Evolutionary conservation across 92 coral and sea anemone species (phyloP).

Genomic region (Chrysogorgia sp.): DNA sequence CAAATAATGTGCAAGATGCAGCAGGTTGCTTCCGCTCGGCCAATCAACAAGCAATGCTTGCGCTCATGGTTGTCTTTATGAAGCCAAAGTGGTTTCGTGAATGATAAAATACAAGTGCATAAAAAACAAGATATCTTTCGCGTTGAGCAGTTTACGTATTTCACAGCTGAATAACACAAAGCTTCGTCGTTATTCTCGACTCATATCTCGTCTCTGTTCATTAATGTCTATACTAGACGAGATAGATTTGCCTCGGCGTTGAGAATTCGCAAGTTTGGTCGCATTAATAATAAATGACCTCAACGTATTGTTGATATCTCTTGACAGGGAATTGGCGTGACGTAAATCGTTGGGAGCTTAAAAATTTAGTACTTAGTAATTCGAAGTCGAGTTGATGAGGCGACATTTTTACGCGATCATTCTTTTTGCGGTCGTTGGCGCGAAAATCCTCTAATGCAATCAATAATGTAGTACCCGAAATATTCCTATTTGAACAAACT

Average conservation of each 20-base stretch:
- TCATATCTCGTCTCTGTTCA: too few species aligned
- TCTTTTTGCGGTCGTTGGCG: too few species aligned
- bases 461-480: too few species aligned
- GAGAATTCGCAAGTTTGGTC: neutral
- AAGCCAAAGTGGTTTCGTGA: constrained; percentile 35
- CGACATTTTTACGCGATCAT: too few species aligned
- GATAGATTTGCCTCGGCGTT: neutral
- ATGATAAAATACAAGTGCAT: neutral
- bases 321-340: neutral
- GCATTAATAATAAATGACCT: neutral
- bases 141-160: neutral
- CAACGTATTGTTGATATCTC: neutral
- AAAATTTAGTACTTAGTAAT: neutral
- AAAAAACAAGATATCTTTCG: neutral
- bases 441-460: too few species aligned
- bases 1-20: constrained; percentile 23
- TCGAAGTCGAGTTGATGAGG: too few species aligned
- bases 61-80: constrained; percentile 27
- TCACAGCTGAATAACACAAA: too few species aligned
- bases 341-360: neutral
- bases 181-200: too few species aligned
- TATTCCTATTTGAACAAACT: too few species aligned
- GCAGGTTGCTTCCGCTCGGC: constrained; percentile 37
- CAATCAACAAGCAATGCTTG: constrained; percentile 13
- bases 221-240: too few species aligned